These are phyloP conservation scores for Apodemia hepburni DNA, from an alignment of 2,888 invertebrate species.

Conservation along the genomic window DNA sequence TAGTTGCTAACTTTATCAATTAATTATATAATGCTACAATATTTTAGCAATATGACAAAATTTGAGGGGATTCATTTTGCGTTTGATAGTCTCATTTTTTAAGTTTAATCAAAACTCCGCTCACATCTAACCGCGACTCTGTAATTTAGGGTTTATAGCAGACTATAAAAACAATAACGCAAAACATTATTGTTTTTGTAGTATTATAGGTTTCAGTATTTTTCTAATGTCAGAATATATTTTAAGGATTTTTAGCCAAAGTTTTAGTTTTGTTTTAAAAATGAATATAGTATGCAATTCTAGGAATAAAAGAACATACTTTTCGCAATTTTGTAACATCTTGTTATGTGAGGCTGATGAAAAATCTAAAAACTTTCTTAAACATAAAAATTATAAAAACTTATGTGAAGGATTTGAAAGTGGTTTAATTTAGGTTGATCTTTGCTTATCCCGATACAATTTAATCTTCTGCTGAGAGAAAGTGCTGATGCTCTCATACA, in stretches of 20 bases:
- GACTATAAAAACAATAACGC: constrained; percentile 8
- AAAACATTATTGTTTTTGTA: background rate
- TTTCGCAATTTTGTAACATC: no score
- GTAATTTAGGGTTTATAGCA: constrained; percentile 1
- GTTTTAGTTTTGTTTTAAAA: background rate
- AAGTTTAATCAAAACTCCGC: constrained; percentile 8
- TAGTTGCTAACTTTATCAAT: no score
- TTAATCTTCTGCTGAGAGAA: no score
- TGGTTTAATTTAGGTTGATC: no score
- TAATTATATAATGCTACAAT: background rate
- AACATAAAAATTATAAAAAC: no score
- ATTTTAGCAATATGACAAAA: background rate
- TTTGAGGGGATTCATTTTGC: background rate
- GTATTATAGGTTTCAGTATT: constrained; percentile 1
- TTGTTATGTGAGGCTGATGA: no score
- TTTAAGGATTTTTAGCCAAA: background rate
- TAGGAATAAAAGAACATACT: no score
- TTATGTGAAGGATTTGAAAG: no score
- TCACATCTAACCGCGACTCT: background rate
- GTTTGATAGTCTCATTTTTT: constrained; percentile 10
- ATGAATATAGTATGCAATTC: no score
- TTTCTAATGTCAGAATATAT: background rate
- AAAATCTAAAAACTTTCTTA: no score
- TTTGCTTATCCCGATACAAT: no score
- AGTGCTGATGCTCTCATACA: no score